Percentiles rank a stretch among this genome's conserved stretches.
Evolutionary conservation across 2,888 invertebrate genomes (phyloP).

Genomic region (Odiellus spinosus): DNA sequence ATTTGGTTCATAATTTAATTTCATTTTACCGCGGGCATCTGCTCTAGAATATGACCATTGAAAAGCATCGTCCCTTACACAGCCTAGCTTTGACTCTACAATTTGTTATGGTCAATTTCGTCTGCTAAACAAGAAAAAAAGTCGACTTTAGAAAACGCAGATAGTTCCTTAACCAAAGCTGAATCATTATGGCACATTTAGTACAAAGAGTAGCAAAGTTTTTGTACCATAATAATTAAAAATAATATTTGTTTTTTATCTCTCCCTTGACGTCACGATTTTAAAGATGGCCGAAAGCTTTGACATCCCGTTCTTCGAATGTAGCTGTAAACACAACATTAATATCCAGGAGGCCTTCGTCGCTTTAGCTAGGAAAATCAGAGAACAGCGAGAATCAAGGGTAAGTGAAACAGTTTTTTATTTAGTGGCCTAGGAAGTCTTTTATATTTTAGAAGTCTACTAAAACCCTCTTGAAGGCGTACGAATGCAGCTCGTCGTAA

Average conservation of each 20-base stretch:
- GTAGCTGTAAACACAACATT: constrained; percentile 69
- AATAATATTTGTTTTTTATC: constrained; percentile 1
- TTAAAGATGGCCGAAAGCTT: constrained; percentile 66
- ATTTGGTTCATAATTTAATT: no score
- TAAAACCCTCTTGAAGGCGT: no score
- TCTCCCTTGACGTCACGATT: constrained; percentile 19
- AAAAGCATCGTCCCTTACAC: no score
- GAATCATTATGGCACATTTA: background rate
- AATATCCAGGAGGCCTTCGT: constrained; percentile 70
- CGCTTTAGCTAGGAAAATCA: constrained; percentile 60
- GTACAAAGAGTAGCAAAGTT: background rate
- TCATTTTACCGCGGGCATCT: no score
- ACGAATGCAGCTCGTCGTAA: no score
- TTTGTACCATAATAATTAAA: constrained; percentile 4
- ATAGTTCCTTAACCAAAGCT: no score
- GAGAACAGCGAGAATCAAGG: constrained; percentile 59
- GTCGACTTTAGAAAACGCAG: no score
- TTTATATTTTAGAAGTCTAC: no score
- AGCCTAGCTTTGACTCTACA: no score
- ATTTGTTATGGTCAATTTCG: no score
- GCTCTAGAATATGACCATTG: no score
- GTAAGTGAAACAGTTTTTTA: constrained; percentile 33
- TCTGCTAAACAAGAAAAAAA: no score
- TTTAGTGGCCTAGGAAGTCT: background rate
- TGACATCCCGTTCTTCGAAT: constrained; percentile 74